Conservation (phyloP, 2,797 vertebrate genomes). For the Scyliorhinus canicula region DNA sequence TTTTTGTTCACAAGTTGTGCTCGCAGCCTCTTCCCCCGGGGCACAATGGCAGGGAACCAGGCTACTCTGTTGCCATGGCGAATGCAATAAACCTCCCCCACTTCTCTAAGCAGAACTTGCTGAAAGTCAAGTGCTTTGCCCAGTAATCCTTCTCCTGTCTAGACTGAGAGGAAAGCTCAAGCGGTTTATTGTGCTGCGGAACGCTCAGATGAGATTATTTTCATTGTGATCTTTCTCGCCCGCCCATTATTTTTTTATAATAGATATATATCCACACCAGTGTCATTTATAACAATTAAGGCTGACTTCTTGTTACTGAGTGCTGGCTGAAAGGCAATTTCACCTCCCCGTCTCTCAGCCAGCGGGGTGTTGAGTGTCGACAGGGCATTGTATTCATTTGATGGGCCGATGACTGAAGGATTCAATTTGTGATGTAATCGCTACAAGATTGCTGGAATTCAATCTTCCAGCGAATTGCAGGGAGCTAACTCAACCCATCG, state of each 20-base stretch:
- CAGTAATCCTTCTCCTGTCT: conserved; percentile 36
- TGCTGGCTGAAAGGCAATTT: conserved; percentile 8
- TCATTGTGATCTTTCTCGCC: conserved; percentile 5
- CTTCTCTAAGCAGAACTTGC: background rate
- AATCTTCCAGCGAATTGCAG: conserved; percentile 27
- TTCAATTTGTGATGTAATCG: conserved; percentile 36
- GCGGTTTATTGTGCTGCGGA: conserved; percentile 27
- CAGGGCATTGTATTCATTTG: conserved; percentile 10
- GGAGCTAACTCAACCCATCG: background rate
- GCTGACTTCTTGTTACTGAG: conserved; percentile 22
- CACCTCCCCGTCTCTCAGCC: conserved; percentile 5
- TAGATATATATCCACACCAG: conserved; percentile 9
- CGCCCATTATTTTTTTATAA: conserved; percentile 30
- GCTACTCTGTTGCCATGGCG: conserved; percentile 27
- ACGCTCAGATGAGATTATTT: conserved; percentile 28
- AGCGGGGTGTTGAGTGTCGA: background rate
- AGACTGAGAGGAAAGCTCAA: conserved; percentile 28
- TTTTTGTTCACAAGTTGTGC: background rate
- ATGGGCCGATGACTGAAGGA: conserved; percentile 15
- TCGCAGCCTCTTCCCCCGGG: background rate
- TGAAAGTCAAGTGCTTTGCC: conserved; percentile 38
- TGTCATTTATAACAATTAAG: conserved; percentile 37
- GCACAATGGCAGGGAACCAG: background rate
- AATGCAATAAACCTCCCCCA: conserved; percentile 21
- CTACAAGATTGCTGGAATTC: conserved; percentile 31